These are phyloP conservation scores for Polylopha cassiicola DNA, from an alignment of 2,888 invertebrate species.

Conservation along the genomic window DNA sequence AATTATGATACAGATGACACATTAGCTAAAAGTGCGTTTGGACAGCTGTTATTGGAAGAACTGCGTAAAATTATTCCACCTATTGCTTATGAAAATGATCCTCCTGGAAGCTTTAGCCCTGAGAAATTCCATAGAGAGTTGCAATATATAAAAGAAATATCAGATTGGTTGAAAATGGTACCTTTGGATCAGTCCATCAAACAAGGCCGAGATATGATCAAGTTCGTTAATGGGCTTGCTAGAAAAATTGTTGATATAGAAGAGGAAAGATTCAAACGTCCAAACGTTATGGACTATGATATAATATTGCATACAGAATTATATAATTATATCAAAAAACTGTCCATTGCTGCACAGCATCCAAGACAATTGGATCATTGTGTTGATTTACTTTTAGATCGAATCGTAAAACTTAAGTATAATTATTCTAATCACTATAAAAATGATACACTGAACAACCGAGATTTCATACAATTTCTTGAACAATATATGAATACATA, in stretches of 20 bases:
- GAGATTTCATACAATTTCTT: constrained; percentile 43
- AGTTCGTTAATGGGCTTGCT: constrained; percentile 45
- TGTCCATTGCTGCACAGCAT: constrained; percentile 35
- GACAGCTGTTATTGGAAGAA: constrained; percentile 41
- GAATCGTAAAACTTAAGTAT: too few relatives aligned
- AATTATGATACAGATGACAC: constrained; percentile 43
- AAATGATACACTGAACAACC: neutral
- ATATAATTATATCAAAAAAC: constrained; percentile 27
- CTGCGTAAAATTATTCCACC: constrained; percentile 38
- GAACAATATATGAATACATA: constrained; percentile 42
- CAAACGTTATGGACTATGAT: constrained; percentile 38
- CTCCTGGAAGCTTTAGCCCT: constrained; percentile 29
- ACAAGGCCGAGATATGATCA: constrained; percentile 35
- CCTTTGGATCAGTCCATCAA: constrained; percentile 40
- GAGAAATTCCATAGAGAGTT: constrained; percentile 40
- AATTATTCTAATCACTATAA: too few relatives aligned
- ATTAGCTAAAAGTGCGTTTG: constrained; percentile 39
- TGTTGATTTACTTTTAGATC: constrained; percentile 34
- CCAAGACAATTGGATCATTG: constrained; percentile 27
- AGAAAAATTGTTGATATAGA: constrained; percentile 43
- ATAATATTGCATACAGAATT: constrained; percentile 34
- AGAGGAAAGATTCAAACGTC: constrained; percentile 33
- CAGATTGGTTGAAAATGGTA: constrained; percentile 53
- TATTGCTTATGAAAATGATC: constrained; percentile 32
- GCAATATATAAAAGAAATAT: constrained; percentile 45